These are phyloP conservation scores for Streblospio benedicti DNA, from an alignment of 1,140 invertebrate species.

Conservation along the genomic window DNA sequence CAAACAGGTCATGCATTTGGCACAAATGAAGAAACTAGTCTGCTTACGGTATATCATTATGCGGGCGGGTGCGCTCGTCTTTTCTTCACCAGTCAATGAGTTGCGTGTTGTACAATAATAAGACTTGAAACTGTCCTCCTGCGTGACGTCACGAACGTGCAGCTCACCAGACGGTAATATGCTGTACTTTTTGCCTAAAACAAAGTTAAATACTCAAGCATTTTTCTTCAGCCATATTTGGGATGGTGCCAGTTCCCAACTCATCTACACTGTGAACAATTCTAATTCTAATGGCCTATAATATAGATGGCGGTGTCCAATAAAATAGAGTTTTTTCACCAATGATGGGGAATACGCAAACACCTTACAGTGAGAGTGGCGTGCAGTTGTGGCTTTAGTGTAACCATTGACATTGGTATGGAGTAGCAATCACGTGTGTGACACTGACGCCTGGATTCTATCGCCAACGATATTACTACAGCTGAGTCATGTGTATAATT, in stretches of 20 bases:
- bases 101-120: slow-evolving; percentile 91
- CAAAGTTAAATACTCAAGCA: neutral
- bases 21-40: neutral
- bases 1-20: neutral
- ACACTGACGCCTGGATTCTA: no score
- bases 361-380: neutral
- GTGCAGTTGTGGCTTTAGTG: no score
- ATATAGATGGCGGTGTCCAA: neutral
- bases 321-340: neutral
- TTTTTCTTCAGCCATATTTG: neutral
- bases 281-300: neutral
- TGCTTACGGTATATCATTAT: slow-evolving; percentile 89
- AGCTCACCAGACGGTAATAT: slow-evolving; percentile 35
- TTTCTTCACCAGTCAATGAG: slow-evolving; percentile 82
- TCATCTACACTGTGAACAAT: neutral
- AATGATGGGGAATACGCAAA: neutral
- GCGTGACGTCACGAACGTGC: slow-evolving; percentile 36
- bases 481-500: no score
- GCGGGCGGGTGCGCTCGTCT: slow-evolving; percentile 77
- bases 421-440: no score
- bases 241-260: neutral
- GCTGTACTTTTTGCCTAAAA: slow-evolving; percentile 31
- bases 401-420: no score
- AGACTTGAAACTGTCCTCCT: slow-evolving; percentile 29
- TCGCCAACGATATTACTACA: no score